Base-by-base conservation (phyloP, 1,140 invertebrate genomes). In the Leucophenga varia region DNA sequence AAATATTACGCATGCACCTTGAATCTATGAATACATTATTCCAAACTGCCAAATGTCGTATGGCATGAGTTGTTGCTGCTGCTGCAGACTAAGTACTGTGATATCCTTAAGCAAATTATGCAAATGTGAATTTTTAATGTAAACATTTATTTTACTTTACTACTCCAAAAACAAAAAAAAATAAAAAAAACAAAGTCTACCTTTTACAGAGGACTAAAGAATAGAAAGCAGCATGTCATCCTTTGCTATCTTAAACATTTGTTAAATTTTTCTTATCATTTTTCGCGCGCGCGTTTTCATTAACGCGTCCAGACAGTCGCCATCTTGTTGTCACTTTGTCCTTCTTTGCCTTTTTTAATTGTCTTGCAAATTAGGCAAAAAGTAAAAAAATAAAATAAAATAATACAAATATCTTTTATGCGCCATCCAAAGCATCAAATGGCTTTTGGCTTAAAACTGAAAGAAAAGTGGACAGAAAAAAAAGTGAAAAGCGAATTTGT, bases 91-190 rank as follows among this genome's bases (percentile, higher is more conserved):
- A 18, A 21, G 44, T 44, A 32, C 28, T 41, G 44, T 18, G 28
- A 31, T 8, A 41, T 50, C 32, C 57, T 49, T 59, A 47, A 54
- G 56, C 65, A 70, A 70, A 70, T 70, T 70, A 70, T 70, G 65
- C 57, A 70, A 70, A 70, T 70, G 63, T 47, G 59, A 65, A 57
- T 70, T 65, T 61, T 56, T 54, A 65, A 59, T 63, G 65, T 57
- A 70, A 70, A 70, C 65, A 70, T 70, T 70, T 70, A 58, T 67
- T 70, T 70, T 70, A 67, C 63, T 67, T 67, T 67, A 25, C 54
- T 63, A 67, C n/a, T n/a, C n/a, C n/a, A n/a, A n/a, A n/a, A n/a
- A n/a, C n/a, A n/a, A n/a, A n/a, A n/a, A n/a, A n/a, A n/a, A n/a
- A n/a, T n/a, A n/a, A n/a, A n/a, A n/a, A n/a, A n/a, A n/a, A n/a